Evolutionary conservation across 2,113 vertebrate genomes (phyloP).

Genomic region (Raja brachyura): DNA sequence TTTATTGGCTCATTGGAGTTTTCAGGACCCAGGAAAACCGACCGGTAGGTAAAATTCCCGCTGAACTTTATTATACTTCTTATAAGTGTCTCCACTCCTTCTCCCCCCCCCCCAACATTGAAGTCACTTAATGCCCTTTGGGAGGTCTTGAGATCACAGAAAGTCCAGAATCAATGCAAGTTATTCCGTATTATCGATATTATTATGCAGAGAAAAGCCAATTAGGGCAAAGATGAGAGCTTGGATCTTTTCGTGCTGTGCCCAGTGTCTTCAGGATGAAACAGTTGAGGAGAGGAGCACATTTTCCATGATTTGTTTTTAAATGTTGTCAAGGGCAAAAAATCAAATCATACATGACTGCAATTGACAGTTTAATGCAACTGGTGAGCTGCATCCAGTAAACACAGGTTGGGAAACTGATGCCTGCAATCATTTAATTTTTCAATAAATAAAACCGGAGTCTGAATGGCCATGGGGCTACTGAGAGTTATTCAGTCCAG

Average conservation of each 20-base stretch:
- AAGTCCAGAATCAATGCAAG: background rate
- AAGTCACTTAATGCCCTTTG: background rate
- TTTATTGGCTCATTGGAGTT: too few species aligned
- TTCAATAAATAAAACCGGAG: background rate
- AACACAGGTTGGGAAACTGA: background rate
- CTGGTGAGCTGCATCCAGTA: background rate
- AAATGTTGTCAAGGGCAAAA: background rate
- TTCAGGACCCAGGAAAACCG: too few species aligned
- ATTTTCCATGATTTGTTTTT: background rate
- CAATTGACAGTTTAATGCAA: too few species aligned
- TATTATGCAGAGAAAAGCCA: background rate
- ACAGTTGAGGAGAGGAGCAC: too few species aligned
- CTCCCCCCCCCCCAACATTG: too few species aligned
- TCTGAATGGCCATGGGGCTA: background rate
- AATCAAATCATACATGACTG: too few species aligned
- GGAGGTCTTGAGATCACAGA: background rate
- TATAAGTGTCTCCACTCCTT: too few species aligned
- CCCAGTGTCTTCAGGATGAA: background rate
- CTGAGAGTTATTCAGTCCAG: background rate
- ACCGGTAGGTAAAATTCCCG: too few species aligned
- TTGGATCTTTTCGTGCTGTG: background rate
- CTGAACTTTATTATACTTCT: too few species aligned
- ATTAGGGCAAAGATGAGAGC: background rate
- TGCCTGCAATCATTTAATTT: background rate
- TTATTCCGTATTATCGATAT: background rate